These are phyloP conservation scores for Megastigmus dorsalis DNA, from an alignment of 2,888 invertebrate genomes.

Conservation along the genomic window DNA sequence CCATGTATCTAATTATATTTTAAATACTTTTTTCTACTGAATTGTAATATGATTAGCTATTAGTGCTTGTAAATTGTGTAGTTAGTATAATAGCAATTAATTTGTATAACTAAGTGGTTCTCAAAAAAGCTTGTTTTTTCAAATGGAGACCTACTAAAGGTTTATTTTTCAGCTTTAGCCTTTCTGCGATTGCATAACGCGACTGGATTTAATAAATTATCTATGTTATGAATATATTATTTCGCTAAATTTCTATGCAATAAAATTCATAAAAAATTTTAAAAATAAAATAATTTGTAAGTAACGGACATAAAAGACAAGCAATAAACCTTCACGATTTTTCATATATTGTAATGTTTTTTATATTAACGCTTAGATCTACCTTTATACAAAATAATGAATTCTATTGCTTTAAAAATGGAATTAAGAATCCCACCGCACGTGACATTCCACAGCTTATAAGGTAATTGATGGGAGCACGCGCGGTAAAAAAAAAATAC, in stretches of 20 bases:
- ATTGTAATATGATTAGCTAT: constrained; percentile 1
- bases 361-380: neutral
- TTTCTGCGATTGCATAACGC: neutral
- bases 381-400: neutral
- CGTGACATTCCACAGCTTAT: constrained; percentile 49
- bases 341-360: neutral
- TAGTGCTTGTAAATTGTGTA: constrained; percentile 16
- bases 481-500: constrained; percentile 17
- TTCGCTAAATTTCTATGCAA: neutral
- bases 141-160: neutral
- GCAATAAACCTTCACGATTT: neutral
- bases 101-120: neutral
- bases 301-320: neutral
- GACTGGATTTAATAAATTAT: neutral
- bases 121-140: constrained; percentile 4
- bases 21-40: constrained; percentile 18
- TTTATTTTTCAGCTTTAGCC: neutral
- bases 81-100: neutral
- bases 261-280: neutral
- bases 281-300: neutral
- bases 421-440: constrained; percentile 13
- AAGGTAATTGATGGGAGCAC: constrained; percentile 57
- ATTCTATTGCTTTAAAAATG: neutral
- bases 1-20: constrained; percentile 2
- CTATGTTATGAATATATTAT: neutral